Percentiles rank a stretch among this genome's conserved stretches.
These are phyloP conservation scores for Pseudomugil gertrudae DNA, from an alignment of 2,797 vertebrate genomes.

Conservation along the genomic window DNA sequence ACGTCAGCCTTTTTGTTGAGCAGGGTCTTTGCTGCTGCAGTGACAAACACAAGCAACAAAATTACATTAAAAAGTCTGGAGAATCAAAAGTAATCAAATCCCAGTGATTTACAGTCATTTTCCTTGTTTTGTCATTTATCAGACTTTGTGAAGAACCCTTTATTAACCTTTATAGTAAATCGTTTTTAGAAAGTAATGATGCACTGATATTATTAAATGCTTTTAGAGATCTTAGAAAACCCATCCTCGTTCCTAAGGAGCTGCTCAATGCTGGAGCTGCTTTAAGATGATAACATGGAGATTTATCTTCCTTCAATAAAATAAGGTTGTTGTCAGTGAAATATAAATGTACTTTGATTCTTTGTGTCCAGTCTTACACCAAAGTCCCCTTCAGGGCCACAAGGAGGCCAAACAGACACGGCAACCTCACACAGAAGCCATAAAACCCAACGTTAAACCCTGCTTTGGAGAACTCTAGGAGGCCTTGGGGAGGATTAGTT, in stretches of 20 bases:
- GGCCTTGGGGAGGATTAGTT: conserved; percentile 60
- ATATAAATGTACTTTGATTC: conserved; percentile 16
- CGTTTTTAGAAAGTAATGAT: conserved; percentile 10
- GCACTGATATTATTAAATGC: too few species aligned
- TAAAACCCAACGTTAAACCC: conserved; percentile 46
- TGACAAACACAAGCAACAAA: conserved; percentile 52
- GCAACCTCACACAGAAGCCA: conserved; percentile 7
- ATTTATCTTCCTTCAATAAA: conserved; percentile 3
- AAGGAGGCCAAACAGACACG: conserved; percentile 51
- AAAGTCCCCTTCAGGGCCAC: not conserved
- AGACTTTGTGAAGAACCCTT: conserved; percentile 11
- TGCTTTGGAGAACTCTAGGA: conserved; percentile 45
- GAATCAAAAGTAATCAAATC: not conserved
- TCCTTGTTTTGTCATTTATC: not conserved
- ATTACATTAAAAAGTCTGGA: conserved; percentile 41
- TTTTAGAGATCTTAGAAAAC: too few species aligned
- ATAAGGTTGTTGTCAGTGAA: conserved; percentile 35
- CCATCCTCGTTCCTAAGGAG: not conserved
- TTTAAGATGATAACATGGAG: not conserved
- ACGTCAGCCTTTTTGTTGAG: conserved; percentile 88
- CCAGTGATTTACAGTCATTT: not conserved
- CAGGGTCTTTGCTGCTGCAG: conserved; percentile 86
- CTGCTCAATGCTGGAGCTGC: too few species aligned
- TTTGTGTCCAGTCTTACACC: not conserved
- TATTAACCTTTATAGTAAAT: conserved; percentile 11